Evolutionary conservation across 2,797 vertebrate genomes (phyloP).

Genomic region (Crax fasciolata): DNA sequence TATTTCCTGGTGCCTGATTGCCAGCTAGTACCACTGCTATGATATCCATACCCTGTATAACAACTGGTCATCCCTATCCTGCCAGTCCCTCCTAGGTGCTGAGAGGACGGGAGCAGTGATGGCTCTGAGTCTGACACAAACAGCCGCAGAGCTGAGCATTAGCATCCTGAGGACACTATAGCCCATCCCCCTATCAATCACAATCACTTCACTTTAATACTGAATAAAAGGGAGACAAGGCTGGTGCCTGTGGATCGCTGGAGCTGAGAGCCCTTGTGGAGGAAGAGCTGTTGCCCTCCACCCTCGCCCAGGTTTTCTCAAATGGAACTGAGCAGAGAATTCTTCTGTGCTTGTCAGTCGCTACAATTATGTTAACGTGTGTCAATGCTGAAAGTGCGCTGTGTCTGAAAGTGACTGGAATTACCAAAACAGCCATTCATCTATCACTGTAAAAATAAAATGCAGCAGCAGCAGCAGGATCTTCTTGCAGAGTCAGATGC

Average conservation of each 20-base stretch:
- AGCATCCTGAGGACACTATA: background rate
- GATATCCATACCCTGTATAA: fast-evolving
- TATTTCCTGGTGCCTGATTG: background rate
- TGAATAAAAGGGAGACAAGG: background rate
- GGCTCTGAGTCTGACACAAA: background rate
- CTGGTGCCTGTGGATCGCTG: background rate
- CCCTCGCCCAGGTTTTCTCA: background rate
- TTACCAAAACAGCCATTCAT: background rate
- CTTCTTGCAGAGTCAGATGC: background rate
- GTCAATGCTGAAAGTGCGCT: background rate
- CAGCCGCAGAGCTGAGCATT: background rate
- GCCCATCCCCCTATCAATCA: background rate
- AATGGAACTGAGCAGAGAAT: background rate
- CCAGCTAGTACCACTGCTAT: background rate
- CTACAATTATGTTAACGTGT: background rate
- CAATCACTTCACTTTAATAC: background rate
- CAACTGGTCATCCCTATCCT: background rate
- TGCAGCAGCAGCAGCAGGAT: background rate
- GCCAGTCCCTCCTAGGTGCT: background rate
- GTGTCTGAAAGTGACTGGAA: background rate
- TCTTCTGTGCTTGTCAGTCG: background rate
- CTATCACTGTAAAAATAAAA: background rate
- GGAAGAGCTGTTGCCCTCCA: background rate
- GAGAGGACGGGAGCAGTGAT: background rate
- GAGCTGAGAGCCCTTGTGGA: background rate